Evolutionary conservation across 2,797 vertebrate species (phyloP).

Genomic region (Tenualosa ilisha): DNA sequence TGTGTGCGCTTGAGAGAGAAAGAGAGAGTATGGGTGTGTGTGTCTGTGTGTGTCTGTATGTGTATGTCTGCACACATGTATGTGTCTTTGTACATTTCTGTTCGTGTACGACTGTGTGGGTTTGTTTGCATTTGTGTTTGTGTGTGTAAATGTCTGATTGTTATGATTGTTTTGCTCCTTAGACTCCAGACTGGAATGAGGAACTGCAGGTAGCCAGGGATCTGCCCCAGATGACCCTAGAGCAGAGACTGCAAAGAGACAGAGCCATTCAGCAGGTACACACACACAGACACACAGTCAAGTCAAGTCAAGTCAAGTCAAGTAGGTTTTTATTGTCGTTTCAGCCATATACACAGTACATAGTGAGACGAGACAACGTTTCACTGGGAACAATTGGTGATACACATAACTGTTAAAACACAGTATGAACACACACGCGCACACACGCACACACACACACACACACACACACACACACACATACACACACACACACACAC

Average conservation of each 20-base stretch:
- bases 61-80: conserved; percentile 6
- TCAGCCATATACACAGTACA: too few relatives aligned
- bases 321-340: too few relatives aligned
- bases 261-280: conserved; percentile 74
- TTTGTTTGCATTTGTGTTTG: neutral
- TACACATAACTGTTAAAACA: too few relatives aligned
- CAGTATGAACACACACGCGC: too few relatives aligned
- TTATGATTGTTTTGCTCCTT: conserved; percentile 9
- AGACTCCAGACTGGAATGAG: conserved; percentile 83
- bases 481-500: conserved; percentile 10
- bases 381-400: too few relatives aligned
- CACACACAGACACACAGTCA: too few relatives aligned
- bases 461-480: too few relatives aligned
- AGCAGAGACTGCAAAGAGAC: conserved; percentile 76
- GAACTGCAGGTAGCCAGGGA: conserved; percentile 77
- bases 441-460: too few relatives aligned
- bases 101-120: neutral
- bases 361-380: too few relatives aligned
- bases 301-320: too few relatives aligned
- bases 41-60: neutral
- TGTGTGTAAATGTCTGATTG: neutral
- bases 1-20: neutral
- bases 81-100: neutral
- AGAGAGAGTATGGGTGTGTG: neutral
- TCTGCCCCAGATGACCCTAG: conserved; percentile 70